These are phyloP conservation scores for Pilophorus perplexus DNA, from an alignment of 2,888 invertebrate genomes.

Conservation along the genomic window DNA sequence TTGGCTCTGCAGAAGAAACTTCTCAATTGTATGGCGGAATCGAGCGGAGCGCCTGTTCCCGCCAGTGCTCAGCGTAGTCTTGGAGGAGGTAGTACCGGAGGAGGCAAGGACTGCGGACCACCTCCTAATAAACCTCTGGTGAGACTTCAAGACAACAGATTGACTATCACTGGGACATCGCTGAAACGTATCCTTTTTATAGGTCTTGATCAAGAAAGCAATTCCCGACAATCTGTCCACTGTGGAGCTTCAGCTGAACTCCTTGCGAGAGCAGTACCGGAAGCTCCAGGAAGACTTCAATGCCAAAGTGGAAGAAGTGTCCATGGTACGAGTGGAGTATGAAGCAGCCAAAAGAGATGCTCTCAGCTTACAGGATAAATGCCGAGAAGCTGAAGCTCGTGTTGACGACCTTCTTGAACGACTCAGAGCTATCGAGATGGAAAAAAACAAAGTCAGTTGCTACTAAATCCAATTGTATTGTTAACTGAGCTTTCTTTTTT, in stretches of 20 bases:
- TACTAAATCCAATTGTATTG: not conserved
- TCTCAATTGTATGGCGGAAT: constrained; percentile 47
- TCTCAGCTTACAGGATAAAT: constrained; percentile 40
- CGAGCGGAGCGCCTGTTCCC: not conserved
- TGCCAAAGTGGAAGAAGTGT: constrained; percentile 63
- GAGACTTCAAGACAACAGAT: no score
- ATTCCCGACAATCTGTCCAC: constrained; percentile 11
- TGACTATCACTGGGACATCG: no score
- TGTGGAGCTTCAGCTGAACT: constrained; percentile 54
- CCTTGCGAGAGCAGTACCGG: constrained; percentile 61
- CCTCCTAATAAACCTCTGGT: constrained; percentile 1
- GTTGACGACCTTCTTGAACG: constrained; percentile 60
- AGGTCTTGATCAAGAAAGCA: constrained; percentile 44
- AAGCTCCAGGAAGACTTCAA: constrained; percentile 67
- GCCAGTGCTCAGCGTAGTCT: not conserved
- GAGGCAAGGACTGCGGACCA: not conserved
- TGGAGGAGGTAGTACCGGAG: not conserved
- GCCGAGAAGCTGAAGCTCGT: constrained; percentile 60
- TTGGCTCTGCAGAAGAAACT: constrained; percentile 55
- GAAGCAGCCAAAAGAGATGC: constrained; percentile 53
- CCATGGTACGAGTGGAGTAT: constrained; percentile 56
- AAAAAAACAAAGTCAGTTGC: constrained; percentile 51
- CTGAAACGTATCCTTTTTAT: no score
- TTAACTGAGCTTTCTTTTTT: not conserved
- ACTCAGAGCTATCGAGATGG: constrained; percentile 53